Evolutionary conservation across 1,140 invertebrate genomes (phyloP).

Genomic region (Hormaphis cornu): DNA sequence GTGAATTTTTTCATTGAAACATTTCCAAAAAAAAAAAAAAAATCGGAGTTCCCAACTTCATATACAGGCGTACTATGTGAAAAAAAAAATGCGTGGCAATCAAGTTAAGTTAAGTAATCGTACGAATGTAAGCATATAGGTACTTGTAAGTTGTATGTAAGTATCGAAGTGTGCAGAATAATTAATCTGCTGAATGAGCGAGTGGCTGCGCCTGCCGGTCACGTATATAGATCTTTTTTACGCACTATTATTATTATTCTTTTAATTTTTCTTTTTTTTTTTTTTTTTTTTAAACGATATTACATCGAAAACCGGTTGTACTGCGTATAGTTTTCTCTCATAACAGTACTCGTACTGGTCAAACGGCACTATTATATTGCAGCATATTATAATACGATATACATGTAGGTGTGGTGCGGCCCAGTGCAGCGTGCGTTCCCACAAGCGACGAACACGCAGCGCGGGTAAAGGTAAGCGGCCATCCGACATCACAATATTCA

Average conservation of each 20-base stretch:
- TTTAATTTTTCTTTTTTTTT: not conserved
- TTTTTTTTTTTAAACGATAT: constrained; percentile 1
- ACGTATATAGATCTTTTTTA: constrained; percentile 1
- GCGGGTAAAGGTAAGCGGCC: not conserved
- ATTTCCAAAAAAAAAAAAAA: too few relatives aligned
- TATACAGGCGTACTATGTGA: too few relatives aligned
- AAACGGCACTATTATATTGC: constrained; percentile 15
- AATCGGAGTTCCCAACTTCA: too few relatives aligned
- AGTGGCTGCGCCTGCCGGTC: not conserved
- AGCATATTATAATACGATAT: not conserved
- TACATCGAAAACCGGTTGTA: constrained; percentile 26
- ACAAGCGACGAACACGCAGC: constrained; percentile 5
- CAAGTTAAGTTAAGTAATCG: too few relatives aligned
- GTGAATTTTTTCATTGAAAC: too few relatives aligned
- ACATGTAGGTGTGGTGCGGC: constrained; percentile 8
- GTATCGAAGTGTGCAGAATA: constrained; percentile 15
- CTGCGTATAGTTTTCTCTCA: constrained; percentile 17
- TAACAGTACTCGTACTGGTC: constrained; percentile 30
- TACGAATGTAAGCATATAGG: not conserved
- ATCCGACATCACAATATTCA: too few relatives aligned
- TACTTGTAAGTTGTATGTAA: not conserved
- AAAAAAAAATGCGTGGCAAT: too few relatives aligned
- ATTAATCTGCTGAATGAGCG: constrained; percentile 20
- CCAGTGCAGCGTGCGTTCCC: not conserved
- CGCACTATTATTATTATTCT: too few relatives aligned